Evolutionary conservation across 2,113 vertebrate genomes (phyloP).

Genomic region (Stegastes partitus): DNA sequence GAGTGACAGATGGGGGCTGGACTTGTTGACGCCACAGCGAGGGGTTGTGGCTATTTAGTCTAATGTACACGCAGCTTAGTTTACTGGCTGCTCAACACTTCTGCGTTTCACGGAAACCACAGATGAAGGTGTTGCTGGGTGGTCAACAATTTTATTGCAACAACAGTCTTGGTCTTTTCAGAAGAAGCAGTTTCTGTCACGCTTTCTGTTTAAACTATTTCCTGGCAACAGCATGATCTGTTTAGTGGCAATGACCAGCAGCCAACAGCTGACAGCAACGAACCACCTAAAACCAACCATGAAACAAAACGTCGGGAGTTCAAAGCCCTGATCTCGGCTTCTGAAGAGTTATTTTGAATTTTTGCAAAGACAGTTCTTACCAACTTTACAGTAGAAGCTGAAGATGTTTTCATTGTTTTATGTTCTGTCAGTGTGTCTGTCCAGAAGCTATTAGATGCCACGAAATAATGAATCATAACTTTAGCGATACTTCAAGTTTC

Average conservation of each 20-base stretch:
- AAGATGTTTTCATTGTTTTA: no score
- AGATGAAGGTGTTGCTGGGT: constrained; percentile 12
- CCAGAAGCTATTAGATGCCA: no score
- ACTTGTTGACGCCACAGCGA: not conserved
- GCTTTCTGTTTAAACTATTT: not conserved
- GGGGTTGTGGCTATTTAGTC: not conserved
- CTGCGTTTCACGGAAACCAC: constrained; percentile 20
- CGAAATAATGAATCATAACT: no score
- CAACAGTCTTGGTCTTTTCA: not conserved
- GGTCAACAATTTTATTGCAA: constrained; percentile 31
- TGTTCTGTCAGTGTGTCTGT: not conserved
- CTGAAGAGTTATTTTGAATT: not conserved
- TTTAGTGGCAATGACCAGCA: not conserved
- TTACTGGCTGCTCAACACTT: not conserved
- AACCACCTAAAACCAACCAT: not conserved
- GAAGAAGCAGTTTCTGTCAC: not conserved
- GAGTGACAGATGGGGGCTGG: not conserved
- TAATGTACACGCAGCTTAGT: not conserved
- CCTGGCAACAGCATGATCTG: not conserved
- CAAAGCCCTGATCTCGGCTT: no score
- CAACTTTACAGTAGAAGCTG: not conserved
- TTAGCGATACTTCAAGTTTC: no score
- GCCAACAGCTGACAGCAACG: not conserved
- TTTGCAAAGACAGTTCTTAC: not conserved
- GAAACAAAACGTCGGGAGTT: no score